Base-by-base conservation (phyloP, 2,797 vertebrate species). In the Xiphorhynchus erythropygius region DNA sequence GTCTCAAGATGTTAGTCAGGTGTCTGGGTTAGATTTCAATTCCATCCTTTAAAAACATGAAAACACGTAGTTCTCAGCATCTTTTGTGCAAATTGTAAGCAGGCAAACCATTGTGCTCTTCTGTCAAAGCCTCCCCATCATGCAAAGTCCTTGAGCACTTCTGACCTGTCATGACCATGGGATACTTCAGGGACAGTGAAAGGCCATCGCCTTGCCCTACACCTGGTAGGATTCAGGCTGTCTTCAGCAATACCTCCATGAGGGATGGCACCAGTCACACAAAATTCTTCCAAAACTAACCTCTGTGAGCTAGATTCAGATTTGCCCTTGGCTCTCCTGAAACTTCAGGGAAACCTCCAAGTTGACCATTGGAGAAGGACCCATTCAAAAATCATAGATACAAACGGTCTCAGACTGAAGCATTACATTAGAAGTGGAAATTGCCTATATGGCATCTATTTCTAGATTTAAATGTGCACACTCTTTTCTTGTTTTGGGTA, bases 1-100 rank as follows among this genome's bases (percentile, higher is more conserved):
- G 64, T 64, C 87, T 96, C 76, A 92, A 94, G 82, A 87, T 85
- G 64, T 93, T 92, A 83, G 52, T 96, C 71, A 84, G 87, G 60
- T 94, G 82, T 77, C 87, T 78, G 65, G 53, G 44, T 80, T 86
- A 64, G 69, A 25, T 83, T 87, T 83, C 84, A 80, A 11, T 60
- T 71, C 68, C 39, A 7, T 25, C 49, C 76, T 69, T 88, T 49
- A 46, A 87, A 83, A 75, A 37, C 49, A 53, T 2, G 41, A 57
- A 57, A 80, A 71, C 60, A 77, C 49, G 30, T 33, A 28, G 3
- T 57, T 83, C 71, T 77, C 18, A 23, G 63, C 59, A 84, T 65
- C 53, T 89, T 84, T 53, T 50, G 46, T 24, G 18, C 52, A 79
- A 60, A 47, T 13, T 0, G 0, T 46, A 53, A 53, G 42, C 42